Evolutionary conservation across 2,888 invertebrate genomes (phyloP), one percentile per base, ranked within the genome.

Genomic region (Heliconius sara): DNA sequence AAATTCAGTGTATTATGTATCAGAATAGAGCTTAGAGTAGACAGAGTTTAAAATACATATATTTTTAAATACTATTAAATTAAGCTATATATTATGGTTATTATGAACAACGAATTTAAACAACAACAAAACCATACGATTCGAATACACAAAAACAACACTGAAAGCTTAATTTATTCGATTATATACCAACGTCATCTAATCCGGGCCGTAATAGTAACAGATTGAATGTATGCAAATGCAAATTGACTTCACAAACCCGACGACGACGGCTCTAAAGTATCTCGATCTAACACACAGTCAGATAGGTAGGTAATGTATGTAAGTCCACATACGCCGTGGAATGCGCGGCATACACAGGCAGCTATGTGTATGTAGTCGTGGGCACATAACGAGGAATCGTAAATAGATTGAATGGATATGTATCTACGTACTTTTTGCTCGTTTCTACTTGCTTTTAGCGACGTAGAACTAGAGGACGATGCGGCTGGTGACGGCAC

Each of bases 331-430:
- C 89, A 91, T 92, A 90, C 91, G 91, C 91, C 89, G 89, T 90
- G 94, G 93, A 94, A 95, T 94, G 94, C 91, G 92, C 90, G 88
- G 88, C 89, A 88, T 90, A 91, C 89, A 88, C 87, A 84, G 83
- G 83, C 84, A 88, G 87, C 87, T 88, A 86, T 91, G 89, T 89
- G 91, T 89, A 88, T 89, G 91, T 89, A 88, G 90, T 91, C 91
- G 91, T 88, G 88, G 90, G 91, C 91, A 90, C 90, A 91, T 92
- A 92, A 88, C 89, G 90, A 87, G 88, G 93, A 91, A 93, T 94
- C 93, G 93, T 94, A 94, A 95, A 95, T 94, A 95, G 94, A 95
- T 93, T 94, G 93, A 94, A 94, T 94, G 92, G 91, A 91, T 94
- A 92, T 89, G 90, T 91, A 89, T 87, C 88, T 90, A 92, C 88